Evolutionary conservation across 2,113 vertebrate genomes (phyloP).

Genomic region (Regulus satrapa): DNA sequence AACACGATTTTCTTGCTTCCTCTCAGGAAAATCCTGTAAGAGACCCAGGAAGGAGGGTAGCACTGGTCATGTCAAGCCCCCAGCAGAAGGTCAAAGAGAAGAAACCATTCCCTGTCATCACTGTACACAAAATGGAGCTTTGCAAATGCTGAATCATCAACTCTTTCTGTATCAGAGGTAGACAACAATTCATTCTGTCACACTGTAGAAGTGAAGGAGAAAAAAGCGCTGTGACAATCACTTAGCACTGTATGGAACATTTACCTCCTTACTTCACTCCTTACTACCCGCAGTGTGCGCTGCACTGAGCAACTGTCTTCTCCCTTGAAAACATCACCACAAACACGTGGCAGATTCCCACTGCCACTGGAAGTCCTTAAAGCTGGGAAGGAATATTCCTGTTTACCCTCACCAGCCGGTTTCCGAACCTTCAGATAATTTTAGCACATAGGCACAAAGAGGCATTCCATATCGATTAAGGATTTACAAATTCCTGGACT

Average conservation of each 20-base stretch:
- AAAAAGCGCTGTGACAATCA: background rate
- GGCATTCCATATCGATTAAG: background rate
- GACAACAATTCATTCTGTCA: background rate
- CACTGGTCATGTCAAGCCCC: background rate
- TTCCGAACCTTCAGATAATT: background rate
- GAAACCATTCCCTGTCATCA: background rate
- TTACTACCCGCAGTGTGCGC: background rate
- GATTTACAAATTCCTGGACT: background rate
- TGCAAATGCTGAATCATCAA: background rate
- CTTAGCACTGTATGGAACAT: background rate
- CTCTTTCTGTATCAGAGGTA: background rate
- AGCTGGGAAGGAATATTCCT: background rate
- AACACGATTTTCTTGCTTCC: background rate
- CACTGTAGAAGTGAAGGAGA: background rate
- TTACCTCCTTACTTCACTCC: background rate
- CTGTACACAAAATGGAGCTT: background rate
- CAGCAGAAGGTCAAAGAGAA: background rate
- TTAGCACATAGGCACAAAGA: background rate
- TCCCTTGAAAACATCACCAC: background rate
- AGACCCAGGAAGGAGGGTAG: background rate
- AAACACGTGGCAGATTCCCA: background rate
- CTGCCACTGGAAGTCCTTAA: background rate
- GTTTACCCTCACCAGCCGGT: background rate
- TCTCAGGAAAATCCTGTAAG: background rate
- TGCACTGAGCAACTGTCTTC: background rate